Conservation (phyloP, 2,113 vertebrate genomes). For the Tyto alba region DNA sequence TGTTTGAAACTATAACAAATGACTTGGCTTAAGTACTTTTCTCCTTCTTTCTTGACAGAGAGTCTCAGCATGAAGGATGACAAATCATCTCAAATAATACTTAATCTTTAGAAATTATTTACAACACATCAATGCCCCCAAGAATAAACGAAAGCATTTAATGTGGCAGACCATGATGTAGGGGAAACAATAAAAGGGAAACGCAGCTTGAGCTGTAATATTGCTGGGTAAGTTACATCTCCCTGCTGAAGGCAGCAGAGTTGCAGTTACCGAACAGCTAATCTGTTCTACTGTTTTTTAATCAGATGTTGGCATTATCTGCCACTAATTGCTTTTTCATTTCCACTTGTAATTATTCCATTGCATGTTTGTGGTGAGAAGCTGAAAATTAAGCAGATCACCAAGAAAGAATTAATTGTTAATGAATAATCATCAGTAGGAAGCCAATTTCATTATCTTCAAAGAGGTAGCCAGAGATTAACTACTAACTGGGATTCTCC, state of each 20-base stretch:
- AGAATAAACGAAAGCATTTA: constrained; percentile 53
- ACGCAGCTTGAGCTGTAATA: constrained; percentile 61
- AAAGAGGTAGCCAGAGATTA: constrained; percentile 83
- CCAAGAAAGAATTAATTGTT: constrained; percentile 83
- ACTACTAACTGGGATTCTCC: constrained; percentile 72
- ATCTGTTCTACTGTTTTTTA: constrained; percentile 78
- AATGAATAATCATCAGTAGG: constrained; percentile 88
- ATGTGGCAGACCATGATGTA: constrained; percentile 35
- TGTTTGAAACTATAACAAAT: neutral
- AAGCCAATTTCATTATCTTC: constrained; percentile 89
- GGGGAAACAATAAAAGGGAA: constrained; percentile 58
- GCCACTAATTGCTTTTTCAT: constrained; percentile 83
- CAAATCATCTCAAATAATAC: constrained; percentile 41
- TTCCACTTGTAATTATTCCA: constrained; percentile 83
- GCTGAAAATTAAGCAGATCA: constrained; percentile 82
- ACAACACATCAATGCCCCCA: constrained; percentile 48
- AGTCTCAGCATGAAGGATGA: constrained; percentile 17
- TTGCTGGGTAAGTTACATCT: constrained; percentile 53
- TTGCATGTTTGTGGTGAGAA: constrained; percentile 81
- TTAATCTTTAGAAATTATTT: constrained; percentile 67
- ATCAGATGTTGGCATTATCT: constrained; percentile 82
- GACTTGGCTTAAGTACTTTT: neutral
- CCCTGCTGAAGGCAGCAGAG: constrained; percentile 64
- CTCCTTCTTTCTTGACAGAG: constrained; percentile 4
- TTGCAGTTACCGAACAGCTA: constrained; percentile 55